These are phyloP conservation scores for Spilogale gracilis DNA, from an alignment of 2,113 vertebrate genomes.

Conservation along the genomic window DNA sequence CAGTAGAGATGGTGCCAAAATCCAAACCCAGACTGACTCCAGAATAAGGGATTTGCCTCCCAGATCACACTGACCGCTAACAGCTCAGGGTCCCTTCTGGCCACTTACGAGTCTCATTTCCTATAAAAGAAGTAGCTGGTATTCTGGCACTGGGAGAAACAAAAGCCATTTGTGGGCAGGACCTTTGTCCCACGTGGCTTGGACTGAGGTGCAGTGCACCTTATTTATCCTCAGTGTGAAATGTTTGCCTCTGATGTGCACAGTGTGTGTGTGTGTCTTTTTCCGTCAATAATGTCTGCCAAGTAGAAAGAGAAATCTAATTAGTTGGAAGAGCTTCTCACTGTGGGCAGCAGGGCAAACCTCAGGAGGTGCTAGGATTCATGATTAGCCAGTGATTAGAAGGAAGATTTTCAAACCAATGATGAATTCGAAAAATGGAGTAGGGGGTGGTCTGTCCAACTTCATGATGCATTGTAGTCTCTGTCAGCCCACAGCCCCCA, in stretches of 20 bases:
- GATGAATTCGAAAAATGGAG: background rate
- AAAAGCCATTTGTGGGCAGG: background rate
- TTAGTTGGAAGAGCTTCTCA: conserved; percentile 36
- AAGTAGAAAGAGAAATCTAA: conserved; percentile 55
- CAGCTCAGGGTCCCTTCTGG: background rate
- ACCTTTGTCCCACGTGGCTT: fast-evolving
- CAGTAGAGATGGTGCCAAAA: background rate
- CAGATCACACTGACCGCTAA: background rate
- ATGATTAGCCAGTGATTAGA: conserved; percentile 12
- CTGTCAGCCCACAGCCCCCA: background rate
- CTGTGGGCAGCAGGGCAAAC: conserved; percentile 42
- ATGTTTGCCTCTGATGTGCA: background rate
- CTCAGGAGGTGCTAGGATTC: conserved; percentile 36
- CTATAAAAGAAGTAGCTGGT: background rate
- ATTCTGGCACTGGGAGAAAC: background rate
- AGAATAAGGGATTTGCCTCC: background rate
- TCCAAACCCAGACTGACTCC: background rate
- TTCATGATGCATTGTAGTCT: background rate
- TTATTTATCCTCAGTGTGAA: background rate
- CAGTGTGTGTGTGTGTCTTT: background rate
- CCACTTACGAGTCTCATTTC: background rate
- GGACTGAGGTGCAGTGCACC: background rate
- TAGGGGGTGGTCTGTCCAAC: background rate
- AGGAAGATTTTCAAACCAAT: conserved; percentile 42
- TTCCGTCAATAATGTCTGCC: background rate